These are phyloP conservation scores for Leptatherina wallacei DNA, from an alignment of 2,797 vertebrate genomes.

Conservation along the genomic window DNA sequence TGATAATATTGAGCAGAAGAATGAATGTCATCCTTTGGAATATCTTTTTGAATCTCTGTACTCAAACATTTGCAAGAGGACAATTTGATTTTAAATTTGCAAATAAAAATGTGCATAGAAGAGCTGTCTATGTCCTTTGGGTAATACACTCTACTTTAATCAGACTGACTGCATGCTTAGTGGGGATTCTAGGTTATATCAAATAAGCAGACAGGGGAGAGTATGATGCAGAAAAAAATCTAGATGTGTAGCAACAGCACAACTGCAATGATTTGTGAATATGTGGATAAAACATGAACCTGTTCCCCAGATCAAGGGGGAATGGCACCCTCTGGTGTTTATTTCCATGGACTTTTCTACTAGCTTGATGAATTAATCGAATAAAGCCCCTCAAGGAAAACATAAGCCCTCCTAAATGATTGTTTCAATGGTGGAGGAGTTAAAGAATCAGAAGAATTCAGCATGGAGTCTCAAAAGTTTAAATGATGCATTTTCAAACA, in stretches of 20 bases:
- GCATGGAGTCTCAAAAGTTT: constrained; percentile 28
- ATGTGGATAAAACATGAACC: constrained; percentile 28
- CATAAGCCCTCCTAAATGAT: constrained; percentile 31
- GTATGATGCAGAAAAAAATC: neutral
- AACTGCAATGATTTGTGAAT: constrained; percentile 22
- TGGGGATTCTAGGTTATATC: neutral
- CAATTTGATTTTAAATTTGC: too few relatives aligned
- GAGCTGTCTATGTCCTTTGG: neutral
- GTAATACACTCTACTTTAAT: neutral
- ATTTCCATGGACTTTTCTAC: neutral
- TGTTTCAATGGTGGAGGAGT: constrained; percentile 17
- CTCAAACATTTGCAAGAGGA: too few relatives aligned
- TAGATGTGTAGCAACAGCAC: neutral
- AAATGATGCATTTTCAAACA: constrained; percentile 26
- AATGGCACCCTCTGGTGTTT: constrained; percentile 66
- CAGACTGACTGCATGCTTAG: neutral
- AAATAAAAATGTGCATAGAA: neutral
- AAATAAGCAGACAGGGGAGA: neutral
- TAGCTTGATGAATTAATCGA: neutral
- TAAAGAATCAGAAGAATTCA: constrained; percentile 19
- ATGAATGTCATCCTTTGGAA: too few relatives aligned
- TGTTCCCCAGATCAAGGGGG: constrained; percentile 30
- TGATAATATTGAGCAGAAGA: too few relatives aligned
- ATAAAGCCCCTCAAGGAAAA: constrained; percentile 11
- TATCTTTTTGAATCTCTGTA: too few relatives aligned